A percentile compares a stretch with the other conserved stretches of the same genome.
phyloP scores from a whole-genome alignment of 2,797 vertebrate species.

The Euthynnus affinis region DNA sequence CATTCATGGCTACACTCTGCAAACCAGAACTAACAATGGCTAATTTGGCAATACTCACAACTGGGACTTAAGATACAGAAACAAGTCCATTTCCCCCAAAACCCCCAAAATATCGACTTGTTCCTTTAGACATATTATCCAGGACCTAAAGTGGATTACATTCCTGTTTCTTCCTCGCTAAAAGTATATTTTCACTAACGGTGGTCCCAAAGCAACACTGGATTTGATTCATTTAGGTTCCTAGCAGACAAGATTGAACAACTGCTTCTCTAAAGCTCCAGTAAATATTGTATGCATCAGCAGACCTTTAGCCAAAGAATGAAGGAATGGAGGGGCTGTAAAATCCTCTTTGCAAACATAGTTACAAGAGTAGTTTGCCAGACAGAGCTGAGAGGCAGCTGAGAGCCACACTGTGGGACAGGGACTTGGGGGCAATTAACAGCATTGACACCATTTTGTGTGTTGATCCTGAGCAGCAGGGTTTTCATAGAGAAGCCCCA shows the following conservation, averaged over 20 bases:
- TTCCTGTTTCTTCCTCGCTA: not conserved
- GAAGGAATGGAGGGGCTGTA: constrained; percentile 6
- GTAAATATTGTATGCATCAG: constrained; percentile 12
- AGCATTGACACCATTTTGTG: constrained; percentile 67
- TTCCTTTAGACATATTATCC: not conserved
- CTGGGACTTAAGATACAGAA: not conserved
- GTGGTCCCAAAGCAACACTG: constrained; percentile 3
- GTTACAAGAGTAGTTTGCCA: constrained; percentile 38
- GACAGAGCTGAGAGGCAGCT: constrained; percentile 41
- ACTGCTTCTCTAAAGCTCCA: constrained; percentile 7
- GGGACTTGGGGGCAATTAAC: constrained; percentile 69
- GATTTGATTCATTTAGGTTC: constrained; percentile 16
- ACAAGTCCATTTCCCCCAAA: not conserved
- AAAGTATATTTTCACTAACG: constrained; percentile 6
- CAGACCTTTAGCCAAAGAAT: constrained; percentile 13
- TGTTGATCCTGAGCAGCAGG: constrained; percentile 58
- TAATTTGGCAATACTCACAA: too few species aligned
- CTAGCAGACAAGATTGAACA: constrained; percentile 17
- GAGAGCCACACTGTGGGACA: constrained; percentile 58
- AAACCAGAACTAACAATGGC: too few species aligned
- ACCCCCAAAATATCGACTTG: not conserved
- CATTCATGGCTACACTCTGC: too few species aligned
- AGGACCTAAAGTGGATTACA: constrained; percentile 1
- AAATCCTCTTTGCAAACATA: constrained; percentile 49
- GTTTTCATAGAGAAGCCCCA: constrained; percentile 51